A percentile compares a stretch with the other conserved stretches of the same genome.
Conservation (phyloP, 1,140 invertebrate genomes). For the Trachelipus rathkii region DNA sequence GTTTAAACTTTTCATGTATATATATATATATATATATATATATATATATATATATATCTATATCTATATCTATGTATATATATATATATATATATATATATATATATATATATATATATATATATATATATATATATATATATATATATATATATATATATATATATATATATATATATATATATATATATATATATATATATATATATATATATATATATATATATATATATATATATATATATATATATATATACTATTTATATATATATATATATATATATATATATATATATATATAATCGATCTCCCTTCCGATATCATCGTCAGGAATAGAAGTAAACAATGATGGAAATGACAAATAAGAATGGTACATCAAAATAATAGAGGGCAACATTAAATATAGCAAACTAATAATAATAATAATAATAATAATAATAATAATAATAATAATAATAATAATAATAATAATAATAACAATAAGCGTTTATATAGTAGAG, state of each 20-base stretch:
- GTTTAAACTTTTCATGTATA: neutral
- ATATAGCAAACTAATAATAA: too few species aligned
- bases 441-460: too few species aligned
- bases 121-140: neutral
- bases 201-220: constrained; percentile 18
- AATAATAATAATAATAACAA: too few species aligned
- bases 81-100: neutral
- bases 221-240: constrained; percentile 16
- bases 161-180: neutral
- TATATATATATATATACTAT: neutral
- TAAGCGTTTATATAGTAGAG: too few species aligned
- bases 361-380: too few species aligned
- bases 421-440: too few species aligned
- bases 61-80: neutral
- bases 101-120: neutral
- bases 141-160: neutral
- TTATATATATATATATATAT: too few species aligned
- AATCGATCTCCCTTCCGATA: too few species aligned
- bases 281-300: too few species aligned
- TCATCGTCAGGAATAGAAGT: too few species aligned
- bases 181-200: neutral
- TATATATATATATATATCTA: neutral
- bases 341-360: too few species aligned
- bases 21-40: neutral
- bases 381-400: too few species aligned